phyloP scores from a whole-genome alignment of 2,888 invertebrate species.

The Pheosia gnoma region DNA sequence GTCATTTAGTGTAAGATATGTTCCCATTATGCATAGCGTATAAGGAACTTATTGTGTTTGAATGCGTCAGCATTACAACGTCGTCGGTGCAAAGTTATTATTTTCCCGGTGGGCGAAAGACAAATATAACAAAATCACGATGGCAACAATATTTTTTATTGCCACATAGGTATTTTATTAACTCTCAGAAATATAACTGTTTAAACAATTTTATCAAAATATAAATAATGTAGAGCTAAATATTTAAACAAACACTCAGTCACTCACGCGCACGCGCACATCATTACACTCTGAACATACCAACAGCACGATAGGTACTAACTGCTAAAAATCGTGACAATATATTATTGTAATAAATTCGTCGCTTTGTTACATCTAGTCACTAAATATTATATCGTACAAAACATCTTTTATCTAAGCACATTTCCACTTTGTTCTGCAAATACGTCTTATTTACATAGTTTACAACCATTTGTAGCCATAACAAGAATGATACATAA shows the following conservation, averaged over 20 bases:
- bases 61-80: no score
- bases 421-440: neutral
- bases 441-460: neutral
- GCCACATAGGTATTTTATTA: slow-evolving; percentile 34
- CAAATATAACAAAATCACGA: slow-evolving; percentile 13
- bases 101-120: neutral
- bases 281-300: slow-evolving; percentile 15
- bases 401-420: slow-evolving; percentile 1
- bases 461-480: neutral
- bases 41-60: no score
- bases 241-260: slow-evolving; percentile 31
- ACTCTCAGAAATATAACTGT: slow-evolving; percentile 38
- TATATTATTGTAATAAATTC: slow-evolving; percentile 67
- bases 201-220: slow-evolving; percentile 49
- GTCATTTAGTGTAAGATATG: no score
- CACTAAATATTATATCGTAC: slow-evolving; percentile 26
- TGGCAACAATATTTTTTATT: slow-evolving; percentile 46
- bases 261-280: slow-evolving; percentile 18
- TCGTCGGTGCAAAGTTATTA: no score
- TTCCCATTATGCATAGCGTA: no score
- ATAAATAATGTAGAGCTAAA: slow-evolving; percentile 49
- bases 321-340: slow-evolving; percentile 26
- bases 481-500: neutral
- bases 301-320: neutral
- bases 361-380: slow-evolving; percentile 42